phyloP scores from a whole-genome alignment of 2,797 vertebrate species.

The Orientallactaga sibirica region DNA sequence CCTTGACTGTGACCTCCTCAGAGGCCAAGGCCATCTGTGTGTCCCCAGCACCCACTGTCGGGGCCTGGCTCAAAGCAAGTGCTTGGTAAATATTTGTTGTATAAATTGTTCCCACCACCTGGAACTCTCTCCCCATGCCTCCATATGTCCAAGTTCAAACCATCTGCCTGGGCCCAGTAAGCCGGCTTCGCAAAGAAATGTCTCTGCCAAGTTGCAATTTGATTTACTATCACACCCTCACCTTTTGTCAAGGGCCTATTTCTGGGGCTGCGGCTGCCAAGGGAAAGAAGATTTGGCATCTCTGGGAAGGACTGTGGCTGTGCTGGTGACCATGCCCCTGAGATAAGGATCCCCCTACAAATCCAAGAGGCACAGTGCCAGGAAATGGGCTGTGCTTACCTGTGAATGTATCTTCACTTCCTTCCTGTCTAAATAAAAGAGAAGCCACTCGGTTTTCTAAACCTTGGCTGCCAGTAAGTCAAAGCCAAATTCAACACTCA shows the following conservation, averaged over 20 bases:
- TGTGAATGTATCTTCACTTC: not conserved
- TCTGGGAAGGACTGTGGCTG: slow-evolving; percentile 26
- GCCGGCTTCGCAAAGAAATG: slow-evolving; percentile 63
- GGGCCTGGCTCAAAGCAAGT: slow-evolving; percentile 65
- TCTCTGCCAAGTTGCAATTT: slow-evolving; percentile 62
- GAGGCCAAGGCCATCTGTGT: slow-evolving; percentile 72
- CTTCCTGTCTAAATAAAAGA: slow-evolving; percentile 20
- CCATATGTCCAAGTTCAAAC: slow-evolving; percentile 78
- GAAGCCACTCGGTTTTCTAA: slow-evolving; percentile 44
- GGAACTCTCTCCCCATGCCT: slow-evolving; percentile 72
- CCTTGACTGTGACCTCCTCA: slow-evolving; percentile 63
- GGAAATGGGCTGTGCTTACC: not conserved
- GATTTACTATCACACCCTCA: slow-evolving; percentile 68
- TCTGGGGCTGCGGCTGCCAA: slow-evolving; percentile 16
- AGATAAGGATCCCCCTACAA: slow-evolving; percentile 10
- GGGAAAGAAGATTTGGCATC: slow-evolving; percentile 54
- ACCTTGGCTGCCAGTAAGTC: slow-evolving; percentile 56
- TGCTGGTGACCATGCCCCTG: slow-evolving; percentile 17
- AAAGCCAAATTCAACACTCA: slow-evolving; percentile 56
- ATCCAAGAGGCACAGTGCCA: not conserved
- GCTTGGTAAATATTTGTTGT: slow-evolving; percentile 76
- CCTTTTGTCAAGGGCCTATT: slow-evolving; percentile 66
- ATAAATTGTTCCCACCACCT: slow-evolving; percentile 74
- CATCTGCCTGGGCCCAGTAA: slow-evolving; percentile 79
- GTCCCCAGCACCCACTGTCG: slow-evolving; percentile 63